Percentiles rank a stretch among this genome's conserved stretches.
phyloP scores from a whole-genome alignment of 2,113 vertebrate species.

The Sinocyclocheilus maitianheensis region DNA sequence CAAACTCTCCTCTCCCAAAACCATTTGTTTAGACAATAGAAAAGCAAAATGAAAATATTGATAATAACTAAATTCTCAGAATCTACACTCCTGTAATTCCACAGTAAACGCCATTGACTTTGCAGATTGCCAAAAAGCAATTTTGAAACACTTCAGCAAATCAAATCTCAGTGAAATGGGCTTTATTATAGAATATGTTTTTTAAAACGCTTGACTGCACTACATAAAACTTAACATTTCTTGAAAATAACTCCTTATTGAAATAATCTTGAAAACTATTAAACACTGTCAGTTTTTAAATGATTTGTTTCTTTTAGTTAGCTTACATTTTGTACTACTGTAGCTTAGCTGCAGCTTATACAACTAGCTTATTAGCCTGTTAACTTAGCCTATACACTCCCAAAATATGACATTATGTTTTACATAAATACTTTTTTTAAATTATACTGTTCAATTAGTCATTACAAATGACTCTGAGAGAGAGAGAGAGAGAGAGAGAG shows the following conservation, averaged over 20 bases:
- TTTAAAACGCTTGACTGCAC: not conserved
- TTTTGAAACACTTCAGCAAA: not conserved
- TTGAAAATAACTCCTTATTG: not conserved
- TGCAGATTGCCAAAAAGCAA: not conserved
- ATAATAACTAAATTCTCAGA: not conserved
- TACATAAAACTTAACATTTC: not conserved
- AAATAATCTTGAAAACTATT: not conserved
- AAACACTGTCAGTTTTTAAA: not conserved
- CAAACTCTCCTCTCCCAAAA: not conserved
- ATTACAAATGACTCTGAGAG: not conserved
- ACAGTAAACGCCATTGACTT: not conserved
- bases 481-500: not conserved
- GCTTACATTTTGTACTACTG: not conserved
- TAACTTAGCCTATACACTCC: no score
- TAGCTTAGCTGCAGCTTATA: not conserved
- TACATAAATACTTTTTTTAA: not conserved
- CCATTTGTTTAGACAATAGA: not conserved
- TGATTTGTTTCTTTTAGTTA: not conserved
- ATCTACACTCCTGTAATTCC: not conserved
- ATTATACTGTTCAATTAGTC: not conserved
- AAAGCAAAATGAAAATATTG: not conserved
- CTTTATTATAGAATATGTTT: not conserved
- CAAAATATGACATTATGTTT: not conserved
- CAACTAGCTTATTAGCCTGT: no score
- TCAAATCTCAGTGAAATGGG: not conserved